These are phyloP conservation scores for Etheostoma nigrum DNA, from an alignment of 2,797 vertebrate genomes.

Conservation along the genomic window DNA sequence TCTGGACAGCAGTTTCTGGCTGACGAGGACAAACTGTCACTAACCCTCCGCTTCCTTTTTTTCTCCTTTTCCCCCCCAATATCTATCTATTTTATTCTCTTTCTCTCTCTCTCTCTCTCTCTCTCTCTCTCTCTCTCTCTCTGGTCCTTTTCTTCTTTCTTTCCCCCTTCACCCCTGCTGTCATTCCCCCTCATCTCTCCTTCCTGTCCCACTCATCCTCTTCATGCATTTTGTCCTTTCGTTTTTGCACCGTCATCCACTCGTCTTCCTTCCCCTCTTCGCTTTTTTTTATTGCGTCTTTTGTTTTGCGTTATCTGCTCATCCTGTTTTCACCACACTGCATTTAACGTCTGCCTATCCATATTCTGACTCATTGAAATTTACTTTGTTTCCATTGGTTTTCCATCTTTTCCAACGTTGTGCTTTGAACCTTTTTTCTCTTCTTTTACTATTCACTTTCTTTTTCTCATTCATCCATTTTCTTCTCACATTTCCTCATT, in stretches of 20 bases:
- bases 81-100: conserved; percentile 13
- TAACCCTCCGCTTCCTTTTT: conserved; percentile 77
- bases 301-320: conserved; percentile 52
- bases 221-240: conserved; percentile 22
- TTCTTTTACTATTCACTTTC: background rate
- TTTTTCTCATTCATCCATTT: background rate
- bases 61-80: conserved; percentile 40
- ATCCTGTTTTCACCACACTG: conserved; percentile 55
- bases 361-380: background rate
- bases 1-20: conserved; percentile 71
- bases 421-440: background rate
- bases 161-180: conserved; percentile 33
- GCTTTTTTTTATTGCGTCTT: conserved; percentile 29
- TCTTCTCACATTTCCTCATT: no score
- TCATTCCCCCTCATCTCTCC: conserved; percentile 42
- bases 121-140: conserved; percentile 25
- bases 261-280: conserved; percentile 64
- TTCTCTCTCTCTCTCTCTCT: background rate
- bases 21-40: conserved; percentile 81
- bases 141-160: conserved; percentile 37
- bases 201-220: conserved; percentile 46
- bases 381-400: background rate
- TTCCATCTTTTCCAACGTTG: conserved; percentile 3
- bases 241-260: conserved; percentile 71
- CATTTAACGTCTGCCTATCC: conserved; percentile 49